These are phyloP conservation scores for Hetaerina titia DNA, from an alignment of 2,888 invertebrate species.

Conservation along the genomic window DNA sequence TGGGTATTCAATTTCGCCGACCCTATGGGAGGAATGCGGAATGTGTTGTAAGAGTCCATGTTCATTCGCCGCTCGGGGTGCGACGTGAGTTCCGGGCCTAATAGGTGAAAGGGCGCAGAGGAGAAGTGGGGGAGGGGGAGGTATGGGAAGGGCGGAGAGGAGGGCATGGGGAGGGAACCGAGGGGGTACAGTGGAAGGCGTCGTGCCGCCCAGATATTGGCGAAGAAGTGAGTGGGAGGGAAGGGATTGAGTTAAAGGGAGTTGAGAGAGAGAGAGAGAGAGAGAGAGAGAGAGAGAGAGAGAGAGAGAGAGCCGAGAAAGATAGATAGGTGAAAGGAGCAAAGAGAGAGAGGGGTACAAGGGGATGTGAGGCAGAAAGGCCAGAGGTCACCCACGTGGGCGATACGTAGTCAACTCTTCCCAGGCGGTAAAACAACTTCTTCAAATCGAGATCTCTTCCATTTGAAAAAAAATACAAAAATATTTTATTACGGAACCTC, in stretches of 20 bases:
- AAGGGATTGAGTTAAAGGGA: neutral
- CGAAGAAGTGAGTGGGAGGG: neutral
- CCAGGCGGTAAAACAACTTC: neutral
- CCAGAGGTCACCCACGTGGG: neutral
- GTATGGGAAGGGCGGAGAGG: neutral
- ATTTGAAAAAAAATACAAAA: too few species aligned
- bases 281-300: neutral
- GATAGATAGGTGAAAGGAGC: neutral
- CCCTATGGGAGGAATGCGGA: neutral
- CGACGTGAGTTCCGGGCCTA: constrained; percentile 26
- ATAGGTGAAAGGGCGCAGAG: neutral
- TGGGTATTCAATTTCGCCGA: neutral
- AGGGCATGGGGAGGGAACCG: too few species aligned
- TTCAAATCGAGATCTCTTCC: too few species aligned
- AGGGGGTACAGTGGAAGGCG: neutral
- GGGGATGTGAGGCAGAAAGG: neutral
- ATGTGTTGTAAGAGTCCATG: neutral
- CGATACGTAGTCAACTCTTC: neutral
- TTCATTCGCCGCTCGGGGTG: neutral
- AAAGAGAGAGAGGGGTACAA: neutral
- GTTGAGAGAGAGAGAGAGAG: neutral
- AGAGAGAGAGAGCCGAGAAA: neutral
- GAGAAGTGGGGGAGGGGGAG: neutral
- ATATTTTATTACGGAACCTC: too few species aligned
- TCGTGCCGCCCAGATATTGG: neutral